phyloP scores from a whole-genome alignment of 1,140 invertebrate genomes.

The Aphis gossypii region DNA sequence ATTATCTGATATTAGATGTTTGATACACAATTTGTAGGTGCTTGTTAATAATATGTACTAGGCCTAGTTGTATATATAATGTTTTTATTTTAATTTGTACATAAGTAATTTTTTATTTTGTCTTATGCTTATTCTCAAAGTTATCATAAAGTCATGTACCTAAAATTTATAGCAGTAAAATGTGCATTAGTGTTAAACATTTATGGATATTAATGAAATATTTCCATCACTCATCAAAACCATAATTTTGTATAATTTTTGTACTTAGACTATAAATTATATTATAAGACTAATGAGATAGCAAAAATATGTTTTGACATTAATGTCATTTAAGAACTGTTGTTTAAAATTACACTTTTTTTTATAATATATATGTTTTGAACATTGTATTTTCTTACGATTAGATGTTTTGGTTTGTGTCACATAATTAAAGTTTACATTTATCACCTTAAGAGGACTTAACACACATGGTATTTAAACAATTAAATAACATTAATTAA shows the following conservation, averaged over 20 bases:
- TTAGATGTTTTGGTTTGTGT: background rate
- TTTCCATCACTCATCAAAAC: background rate
- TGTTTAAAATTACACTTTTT: background rate
- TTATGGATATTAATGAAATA: background rate
- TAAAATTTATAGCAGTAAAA: background rate
- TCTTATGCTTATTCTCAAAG: background rate
- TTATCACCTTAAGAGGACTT: background rate
- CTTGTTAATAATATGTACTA: background rate
- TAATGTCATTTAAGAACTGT: background rate
- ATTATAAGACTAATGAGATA: background rate
- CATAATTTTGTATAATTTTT: no score
- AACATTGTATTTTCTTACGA: background rate
- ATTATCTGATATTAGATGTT: background rate
- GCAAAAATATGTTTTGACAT: background rate
- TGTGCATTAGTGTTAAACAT: background rate
- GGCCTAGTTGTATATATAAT: background rate
- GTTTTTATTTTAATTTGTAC: background rate
- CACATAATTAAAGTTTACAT: background rate
- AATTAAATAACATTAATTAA: background rate
- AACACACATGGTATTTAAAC: background rate
- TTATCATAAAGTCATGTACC: background rate
- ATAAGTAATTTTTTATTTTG: background rate
- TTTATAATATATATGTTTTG: background rate
- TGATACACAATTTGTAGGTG: background rate
- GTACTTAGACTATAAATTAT: background rate